These are phyloP conservation scores for Druceiella hillmani DNA, from an alignment of 2,888 invertebrate species.

Conservation along the genomic window DNA sequence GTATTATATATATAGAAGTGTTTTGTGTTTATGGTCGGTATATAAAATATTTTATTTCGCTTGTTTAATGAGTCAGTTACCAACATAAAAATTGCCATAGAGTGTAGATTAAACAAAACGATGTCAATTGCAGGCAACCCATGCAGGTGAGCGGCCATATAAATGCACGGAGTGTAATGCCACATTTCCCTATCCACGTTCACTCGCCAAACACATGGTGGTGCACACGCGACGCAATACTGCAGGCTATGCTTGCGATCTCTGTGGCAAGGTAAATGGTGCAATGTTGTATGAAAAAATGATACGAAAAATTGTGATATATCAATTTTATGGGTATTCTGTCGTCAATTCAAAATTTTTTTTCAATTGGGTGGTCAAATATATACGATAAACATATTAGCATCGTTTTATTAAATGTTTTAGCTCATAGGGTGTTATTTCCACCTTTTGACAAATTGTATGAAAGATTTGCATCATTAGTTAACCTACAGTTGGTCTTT, in stretches of 20 bases:
- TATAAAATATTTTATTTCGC: conserved; percentile 1
- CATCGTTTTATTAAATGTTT: not conserved
- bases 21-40: not conserved
- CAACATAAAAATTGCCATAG: conserved; percentile 18
- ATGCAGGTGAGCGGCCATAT: conserved; percentile 53
- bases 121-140: conserved; percentile 39
- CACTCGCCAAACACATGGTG: conserved; percentile 52
- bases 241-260: conserved; percentile 56
- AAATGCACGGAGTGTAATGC: conserved; percentile 54
- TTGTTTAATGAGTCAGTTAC: conserved; percentile 6
- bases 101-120: too few species aligned
- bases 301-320: too few species aligned
- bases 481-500: too few species aligned
- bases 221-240: conserved; percentile 45
- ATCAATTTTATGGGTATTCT: too few species aligned
- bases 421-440: too few species aligned
- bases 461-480: too few species aligned
- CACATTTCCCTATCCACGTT: conserved; percentile 56
- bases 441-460: too few species aligned
- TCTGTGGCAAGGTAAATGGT: conserved; percentile 53
- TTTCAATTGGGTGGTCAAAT: too few species aligned
- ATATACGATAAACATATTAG: not conserved
- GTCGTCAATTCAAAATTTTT: too few species aligned
- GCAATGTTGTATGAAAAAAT: conserved; percentile 1
- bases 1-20: too few species aligned